Evolutionary conservation across 2,797 vertebrate genomes (phyloP), one percentile per base, ranked within the genome.

Genomic region (Anguilla megastoma): DNA sequence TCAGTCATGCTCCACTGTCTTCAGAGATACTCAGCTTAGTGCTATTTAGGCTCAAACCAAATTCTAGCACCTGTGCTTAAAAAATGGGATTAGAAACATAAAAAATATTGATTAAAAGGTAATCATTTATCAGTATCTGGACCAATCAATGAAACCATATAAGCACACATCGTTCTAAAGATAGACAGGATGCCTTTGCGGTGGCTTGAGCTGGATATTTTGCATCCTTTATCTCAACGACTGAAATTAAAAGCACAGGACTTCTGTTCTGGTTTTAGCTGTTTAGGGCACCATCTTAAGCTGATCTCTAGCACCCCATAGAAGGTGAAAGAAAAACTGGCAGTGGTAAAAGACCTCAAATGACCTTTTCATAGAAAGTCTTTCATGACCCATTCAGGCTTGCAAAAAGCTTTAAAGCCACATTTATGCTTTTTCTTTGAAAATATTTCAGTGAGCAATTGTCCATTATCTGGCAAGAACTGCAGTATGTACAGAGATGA

Each of bases 181-280:
- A 74, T 33, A 60, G 66, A 33, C 24, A 2, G 52, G 21, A 50
- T 87, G 50, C 86, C 41, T 79, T 76, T 76, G 33, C 33, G 54
- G 50, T 24, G 86, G 79, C 36, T 27, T 48, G 56, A 18, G 41
- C 50, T 30, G 86, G 79, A 66, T 50, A n/a, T 36, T n/a, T 82
- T 21, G 24, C 36, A 69, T 83, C 52, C 54, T 80, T 45, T 33
- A 87, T 82, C 79, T 83, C 36, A n/a, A 54, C 79, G 27, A 30
- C 36, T 50, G n/a, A 60, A 80, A 87, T 8, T 48, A 84, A 50
- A 87, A 76, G 36, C 9, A n/a, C 54, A 58, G 8, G 41, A 83
- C 56, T 56, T 80, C 76, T 82, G 18, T 21, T 50, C 79, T 48
- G 79, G 45, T 82, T 82, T 82, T 83, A 63, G 41, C 86, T 14